Conservation (phyloP, 2,113 vertebrate genomes). For the Pyxicephalus adspersus region DNA sequence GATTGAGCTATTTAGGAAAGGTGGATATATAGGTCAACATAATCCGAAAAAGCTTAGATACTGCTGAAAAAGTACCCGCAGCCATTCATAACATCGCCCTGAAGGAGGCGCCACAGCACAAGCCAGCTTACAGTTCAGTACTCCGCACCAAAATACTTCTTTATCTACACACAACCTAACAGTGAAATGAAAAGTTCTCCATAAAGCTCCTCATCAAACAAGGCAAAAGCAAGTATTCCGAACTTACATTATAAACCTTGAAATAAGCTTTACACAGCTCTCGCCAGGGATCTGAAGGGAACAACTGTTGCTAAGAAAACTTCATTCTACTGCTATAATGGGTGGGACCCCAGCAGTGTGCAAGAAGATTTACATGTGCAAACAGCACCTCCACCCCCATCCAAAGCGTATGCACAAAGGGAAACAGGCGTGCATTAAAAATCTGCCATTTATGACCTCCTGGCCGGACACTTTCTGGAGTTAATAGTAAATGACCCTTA, state of each 20-base stretch:
- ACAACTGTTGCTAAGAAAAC: not conserved
- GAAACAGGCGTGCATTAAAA: constrained; percentile 81
- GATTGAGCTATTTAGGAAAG: no score
- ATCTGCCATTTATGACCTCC: constrained; percentile 67
- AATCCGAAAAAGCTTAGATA: not conserved
- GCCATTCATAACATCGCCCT: not conserved
- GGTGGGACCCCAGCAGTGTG: constrained; percentile 58
- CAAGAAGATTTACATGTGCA: constrained; percentile 67
- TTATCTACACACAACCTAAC: not conserved
- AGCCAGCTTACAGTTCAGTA: not conserved
- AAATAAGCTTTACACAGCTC: no score
- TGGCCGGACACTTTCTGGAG: constrained; percentile 77
- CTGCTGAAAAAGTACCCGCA: not conserved
- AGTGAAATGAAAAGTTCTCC: not conserved
- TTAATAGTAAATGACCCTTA: constrained; percentile 70
- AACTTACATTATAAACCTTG: no score
- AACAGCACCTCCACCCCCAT: constrained; percentile 73
- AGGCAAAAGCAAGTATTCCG: no score
- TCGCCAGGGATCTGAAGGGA: not conserved
- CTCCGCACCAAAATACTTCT: not conserved
- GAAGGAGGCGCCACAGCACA: constrained; percentile 34
- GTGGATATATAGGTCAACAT: no score
- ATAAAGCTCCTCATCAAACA: no score
- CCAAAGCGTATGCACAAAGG: constrained; percentile 85
- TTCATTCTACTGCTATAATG: not conserved